These are phyloP conservation scores for Aculops lycopersici DNA, from an alignment of 1,140 invertebrate species.

Conservation along the genomic window DNA sequence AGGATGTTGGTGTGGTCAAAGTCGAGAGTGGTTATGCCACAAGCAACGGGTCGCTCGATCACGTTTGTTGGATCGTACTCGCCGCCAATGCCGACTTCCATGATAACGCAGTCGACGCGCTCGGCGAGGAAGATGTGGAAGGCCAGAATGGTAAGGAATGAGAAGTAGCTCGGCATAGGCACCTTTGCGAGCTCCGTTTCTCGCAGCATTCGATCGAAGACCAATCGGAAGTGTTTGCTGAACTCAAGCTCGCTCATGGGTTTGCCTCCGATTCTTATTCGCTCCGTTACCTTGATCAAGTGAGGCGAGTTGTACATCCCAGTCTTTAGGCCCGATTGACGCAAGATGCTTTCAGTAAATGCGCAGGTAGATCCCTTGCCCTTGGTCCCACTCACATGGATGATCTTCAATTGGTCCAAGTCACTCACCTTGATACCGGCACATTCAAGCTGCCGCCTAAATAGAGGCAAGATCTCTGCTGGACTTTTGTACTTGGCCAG, in stretches of 20 bases:
- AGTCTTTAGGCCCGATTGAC: constrained; percentile 47
- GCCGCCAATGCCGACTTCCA: constrained; percentile 94
- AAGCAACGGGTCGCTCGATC: constrained; percentile 38
- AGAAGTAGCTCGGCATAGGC: constrained; percentile 57
- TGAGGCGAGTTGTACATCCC: constrained; percentile 82
- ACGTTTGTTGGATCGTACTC: constrained; percentile 77
- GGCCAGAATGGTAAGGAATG: constrained; percentile 64
- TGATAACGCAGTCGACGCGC: constrained; percentile 52
- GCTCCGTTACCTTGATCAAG: constrained; percentile 55
- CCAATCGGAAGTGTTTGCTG: constrained; percentile 40
- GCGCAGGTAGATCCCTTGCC: constrained; percentile 73
- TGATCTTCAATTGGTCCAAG: constrained; percentile 31
- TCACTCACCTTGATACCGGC: constrained; percentile 12
- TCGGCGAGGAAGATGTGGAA: constrained; percentile 57
- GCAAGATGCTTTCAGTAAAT: constrained; percentile 55
- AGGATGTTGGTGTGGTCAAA: constrained; percentile 59
- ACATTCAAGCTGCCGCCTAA: constrained; percentile 20
- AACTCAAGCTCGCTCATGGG: constrained; percentile 40
- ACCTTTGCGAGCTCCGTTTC: constrained; percentile 16
- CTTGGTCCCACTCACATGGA: constrained; percentile 85
- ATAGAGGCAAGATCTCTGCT: constrained; percentile 15
- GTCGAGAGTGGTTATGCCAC: constrained; percentile 61
- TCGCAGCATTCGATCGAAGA: constrained; percentile 29
- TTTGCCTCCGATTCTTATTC: constrained; percentile 55
- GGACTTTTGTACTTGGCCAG: constrained; percentile 19